A percentile compares a stretch with the other conserved stretches of the same genome.
Evolutionary conservation across 2,888 invertebrate genomes (phyloP).

Genomic region (Rhabditoides inermis): DNA sequence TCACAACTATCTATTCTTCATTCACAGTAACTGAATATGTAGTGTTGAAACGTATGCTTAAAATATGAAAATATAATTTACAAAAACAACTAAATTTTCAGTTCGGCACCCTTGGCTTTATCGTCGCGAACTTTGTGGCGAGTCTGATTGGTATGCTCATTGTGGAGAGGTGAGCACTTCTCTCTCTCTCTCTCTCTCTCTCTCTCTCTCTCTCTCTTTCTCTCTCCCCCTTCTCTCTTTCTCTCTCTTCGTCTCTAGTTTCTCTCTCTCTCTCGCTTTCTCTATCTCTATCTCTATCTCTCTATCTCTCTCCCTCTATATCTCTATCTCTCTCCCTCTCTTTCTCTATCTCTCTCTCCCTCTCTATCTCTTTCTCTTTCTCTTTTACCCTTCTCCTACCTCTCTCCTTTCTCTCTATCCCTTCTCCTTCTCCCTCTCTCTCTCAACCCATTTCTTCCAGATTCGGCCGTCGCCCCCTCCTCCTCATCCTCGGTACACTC

Average conservation of each 20-base stretch:
- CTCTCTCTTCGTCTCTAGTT: no score
- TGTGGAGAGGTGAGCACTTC: slow-evolving; percentile 21
- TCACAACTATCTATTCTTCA: no score
- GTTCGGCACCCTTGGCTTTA: slow-evolving; percentile 28
- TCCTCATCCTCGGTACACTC: slow-evolving; percentile 21
- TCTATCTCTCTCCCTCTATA: no score
- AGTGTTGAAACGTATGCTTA: no score
- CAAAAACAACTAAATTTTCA: no score
- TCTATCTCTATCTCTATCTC: no score
- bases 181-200: no score
- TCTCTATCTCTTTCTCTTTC: neutral
- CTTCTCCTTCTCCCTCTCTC: neutral
- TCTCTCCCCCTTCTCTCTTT: no score
- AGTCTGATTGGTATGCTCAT: slow-evolving; percentile 20
- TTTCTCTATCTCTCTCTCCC: neutral
- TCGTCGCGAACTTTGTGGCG: slow-evolving; percentile 29
- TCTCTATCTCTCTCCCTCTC: neutral
- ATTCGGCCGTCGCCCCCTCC: slow-evolving; percentile 30
- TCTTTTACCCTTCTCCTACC: neutral
- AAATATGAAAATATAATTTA: no score
- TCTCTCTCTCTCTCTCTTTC: no score
- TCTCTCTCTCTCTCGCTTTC: no score
- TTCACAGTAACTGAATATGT: no score
- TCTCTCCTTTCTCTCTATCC: neutral
- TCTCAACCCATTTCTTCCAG: slow-evolving; percentile 4